Conservation (phyloP, 2,113 vertebrate species). For the Oceanites oceanicus region DNA sequence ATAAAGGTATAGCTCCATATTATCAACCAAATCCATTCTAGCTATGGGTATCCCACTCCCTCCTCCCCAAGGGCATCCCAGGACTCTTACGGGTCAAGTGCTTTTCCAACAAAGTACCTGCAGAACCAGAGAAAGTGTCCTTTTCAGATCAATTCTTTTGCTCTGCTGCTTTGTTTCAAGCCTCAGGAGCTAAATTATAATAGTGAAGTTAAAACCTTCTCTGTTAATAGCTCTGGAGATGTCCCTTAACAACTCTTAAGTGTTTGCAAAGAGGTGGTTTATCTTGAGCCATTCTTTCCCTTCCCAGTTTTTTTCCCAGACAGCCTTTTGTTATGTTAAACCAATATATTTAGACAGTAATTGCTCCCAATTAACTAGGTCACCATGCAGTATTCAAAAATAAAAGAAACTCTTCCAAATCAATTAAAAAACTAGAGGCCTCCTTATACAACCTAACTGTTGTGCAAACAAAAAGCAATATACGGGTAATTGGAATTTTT, state of each 20-base stretch:
- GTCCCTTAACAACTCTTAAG: conserved; percentile 45
- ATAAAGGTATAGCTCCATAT: neutral
- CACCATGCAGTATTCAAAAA: neutral
- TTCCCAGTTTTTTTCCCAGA: neutral
- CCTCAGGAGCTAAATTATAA: conserved; percentile 15
- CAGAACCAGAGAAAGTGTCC: neutral
- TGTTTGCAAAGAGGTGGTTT: conserved; percentile 3
- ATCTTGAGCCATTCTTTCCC: neutral
- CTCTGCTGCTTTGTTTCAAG: conserved; percentile 2
- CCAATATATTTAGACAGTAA: conserved; percentile 18
- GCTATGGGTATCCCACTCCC: neutral
- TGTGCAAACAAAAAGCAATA: neutral
- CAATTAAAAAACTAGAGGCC: neutral
- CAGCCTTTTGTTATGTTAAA: conserved; percentile 36
- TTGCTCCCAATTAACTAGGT: conserved; percentile 32
- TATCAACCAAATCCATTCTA: neutral
- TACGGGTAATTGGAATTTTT: neutral
- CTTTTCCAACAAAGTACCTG: neutral
- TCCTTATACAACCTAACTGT: neutral
- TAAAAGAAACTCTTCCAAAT: neutral
- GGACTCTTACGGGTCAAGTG: neutral
- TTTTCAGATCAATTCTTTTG: neutral
- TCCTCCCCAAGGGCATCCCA: neutral
- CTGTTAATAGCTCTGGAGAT: conserved; percentile 19
- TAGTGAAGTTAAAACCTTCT: conserved; percentile 19